Base-by-base conservation (phyloP, 2,113 vertebrate genomes). In the Pachycephala philippinensis region DNA sequence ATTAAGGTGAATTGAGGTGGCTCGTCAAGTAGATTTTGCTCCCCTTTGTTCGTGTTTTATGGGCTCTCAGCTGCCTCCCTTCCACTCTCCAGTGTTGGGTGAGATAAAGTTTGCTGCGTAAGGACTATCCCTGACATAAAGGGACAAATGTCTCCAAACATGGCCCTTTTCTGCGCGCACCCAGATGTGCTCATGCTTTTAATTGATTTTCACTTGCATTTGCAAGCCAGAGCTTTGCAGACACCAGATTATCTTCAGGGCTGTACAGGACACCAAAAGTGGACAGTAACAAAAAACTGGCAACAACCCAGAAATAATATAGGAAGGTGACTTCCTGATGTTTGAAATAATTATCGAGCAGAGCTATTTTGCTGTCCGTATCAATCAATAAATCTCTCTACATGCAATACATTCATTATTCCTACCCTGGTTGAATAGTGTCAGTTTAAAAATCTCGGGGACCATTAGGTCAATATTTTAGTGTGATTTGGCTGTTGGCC, bases 1-100 rank as follows among this genome's bases (percentile, higher is more conserved):
- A 45, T 76, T 81, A 90, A 94, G 96, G 93, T 95, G 88, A 94
- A 94, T 57, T 92, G 96, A 96, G 93, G 96, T 90, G 68, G 83
- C 93, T 95, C 69, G 5, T 92, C 92, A 87, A 86, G 88, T 54
- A 8, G 31, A 52, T 94, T 96, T 90, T 93, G 72, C 44, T 95
- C 19, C 52, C 47, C 49, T 93, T 94, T 92, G 79, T 90, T 87
- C 15, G 0, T 11, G n/a, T 52, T 89, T 93, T 68, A 78, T 52
- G 87, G 90, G 68, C 75, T 77, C 81, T 94, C 95, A 88, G 87
- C 87, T 90, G 83, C 47, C 83, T 90, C 64, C 70, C 52, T 85
- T 31, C 8, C 31, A 2, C 68, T 81, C 68, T 56, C 50, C 47
- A 3, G 42, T 4, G n/a, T 21, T 1, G 23, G 65, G 64, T 74